Base-by-base conservation (phyloP, 2,113 vertebrate species). In the Paraplagusia blochii region DNA sequence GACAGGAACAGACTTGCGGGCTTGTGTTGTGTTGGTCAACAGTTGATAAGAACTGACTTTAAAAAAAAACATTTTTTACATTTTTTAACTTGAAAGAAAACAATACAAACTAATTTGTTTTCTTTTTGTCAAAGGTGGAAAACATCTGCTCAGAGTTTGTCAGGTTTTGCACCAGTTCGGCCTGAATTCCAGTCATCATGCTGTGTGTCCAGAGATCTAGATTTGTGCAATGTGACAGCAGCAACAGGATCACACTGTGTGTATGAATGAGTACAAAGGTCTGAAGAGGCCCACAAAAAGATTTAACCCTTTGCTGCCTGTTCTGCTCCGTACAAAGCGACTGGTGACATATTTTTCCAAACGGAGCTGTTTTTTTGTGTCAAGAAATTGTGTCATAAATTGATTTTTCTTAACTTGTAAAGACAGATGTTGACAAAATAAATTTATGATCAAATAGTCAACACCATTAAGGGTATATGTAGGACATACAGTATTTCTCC, bases 141-240 rank as follows among this genome's bases (percentile, higher is more conserved):
- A 67, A 69, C 61, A 58, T 67, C 59, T 63, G 44, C 15, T 47
- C 2, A 39, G 6, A 13, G 9, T 72, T 63, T 68, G 74, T 66
- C 75, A 9, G 16, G 46, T 40, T 34, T 53, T 42, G 34, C 46
- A 17, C 14, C 8, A 18, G 38, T 69, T 65, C 58, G 47, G 29
- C 50, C 59, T 63, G 49, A 68, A 72, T 69, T 76, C 72, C 71
- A 62, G 70, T 66, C 33, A 11, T 9, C 84, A 59, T 79, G 83
- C 85, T 88, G 86, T 74, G 81, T 65, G 72, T 85, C 81, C 81
- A 54, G 56, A 57, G 66, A 44, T 59, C 42, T 84, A 68, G 68
- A 53, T 71, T 42, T 75, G 68, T 83, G 85, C 58, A 77, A 84
- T 82, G 80, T 77, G 87, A 84, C 86, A 80, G 81, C 72, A 67